phyloP scores from a whole-genome alignment of 2,888 invertebrate species.

The Mongoloraphidia duomilia region DNA sequence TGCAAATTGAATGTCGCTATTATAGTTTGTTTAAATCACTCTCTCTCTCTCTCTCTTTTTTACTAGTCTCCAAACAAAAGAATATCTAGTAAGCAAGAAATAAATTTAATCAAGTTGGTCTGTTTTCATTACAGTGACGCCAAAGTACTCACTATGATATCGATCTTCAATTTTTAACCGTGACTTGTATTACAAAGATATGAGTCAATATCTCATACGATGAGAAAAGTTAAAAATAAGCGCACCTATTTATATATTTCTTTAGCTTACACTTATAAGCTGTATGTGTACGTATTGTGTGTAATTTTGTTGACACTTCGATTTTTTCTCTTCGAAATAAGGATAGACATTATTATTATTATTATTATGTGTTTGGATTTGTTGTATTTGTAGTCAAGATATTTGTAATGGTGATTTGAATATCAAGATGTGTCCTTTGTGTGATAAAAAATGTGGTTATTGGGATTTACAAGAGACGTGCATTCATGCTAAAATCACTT shows the following conservation, averaged over 20 bases:
- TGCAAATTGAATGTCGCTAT: too few relatives aligned
- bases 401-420: constrained; percentile 47
- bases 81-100: constrained; percentile 1
- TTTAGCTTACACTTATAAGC: not conserved
- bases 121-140: too few relatives aligned
- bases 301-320: not conserved
- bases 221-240: too few relatives aligned
- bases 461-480: constrained; percentile 78
- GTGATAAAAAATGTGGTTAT: constrained; percentile 75
- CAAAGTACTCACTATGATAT: too few relatives aligned
- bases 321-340: not conserved
- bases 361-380: constrained; percentile 7
- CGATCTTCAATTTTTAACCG: too few relatives aligned
- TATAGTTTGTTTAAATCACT: constrained; percentile 7
- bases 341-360: not conserved
- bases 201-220: too few relatives aligned
- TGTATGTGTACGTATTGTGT: not conserved
- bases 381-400: constrained; percentile 42
- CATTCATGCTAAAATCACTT: constrained; percentile 69
- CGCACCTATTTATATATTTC: too few relatives aligned
- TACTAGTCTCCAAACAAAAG: not conserved
- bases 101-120: not conserved
- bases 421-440: constrained; percentile 81
- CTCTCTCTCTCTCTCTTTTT: not conserved
- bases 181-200: too few relatives aligned